Percentiles rank a stretch among this genome's conserved stretches.
phyloP scores from a whole-genome alignment of 2,888 invertebrate species.

The Margaritifera margaritifera region DNA sequence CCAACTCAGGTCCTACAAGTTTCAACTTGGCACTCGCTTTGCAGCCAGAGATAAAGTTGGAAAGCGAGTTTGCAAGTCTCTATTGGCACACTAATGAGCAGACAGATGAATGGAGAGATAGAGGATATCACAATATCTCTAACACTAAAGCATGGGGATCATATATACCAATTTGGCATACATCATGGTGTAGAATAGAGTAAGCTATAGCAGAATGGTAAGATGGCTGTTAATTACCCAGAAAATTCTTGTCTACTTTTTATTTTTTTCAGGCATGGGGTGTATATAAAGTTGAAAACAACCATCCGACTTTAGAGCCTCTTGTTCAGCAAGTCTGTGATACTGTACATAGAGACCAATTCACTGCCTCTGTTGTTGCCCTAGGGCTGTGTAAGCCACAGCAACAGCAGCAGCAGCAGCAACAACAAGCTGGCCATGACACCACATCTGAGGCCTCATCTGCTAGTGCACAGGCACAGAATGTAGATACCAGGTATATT shows the following conservation, averaged over 20 bases:
- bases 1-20: no score
- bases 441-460: conserved; percentile 6
- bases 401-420: conserved; percentile 7
- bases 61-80: no score
- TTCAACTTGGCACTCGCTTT: no score
- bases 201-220: no score
- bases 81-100: no score
- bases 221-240: neutral
- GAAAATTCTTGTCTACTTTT: neutral
- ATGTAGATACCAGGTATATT: conserved; percentile 45
- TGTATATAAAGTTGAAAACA: conserved; percentile 66
- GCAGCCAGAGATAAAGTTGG: no score
- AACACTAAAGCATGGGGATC: no score
- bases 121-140: no score
- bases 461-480: conserved; percentile 3
- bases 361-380: conserved; percentile 77
- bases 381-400: conserved; percentile 74
- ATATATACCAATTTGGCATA: no score
- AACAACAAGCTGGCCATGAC: neutral
- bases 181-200: no score
- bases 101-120: no score
- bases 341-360: conserved; percentile 79
- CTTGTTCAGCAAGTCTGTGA: conserved; percentile 75
- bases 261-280: conserved; percentile 68
- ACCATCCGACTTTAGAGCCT: conserved; percentile 60